Base-by-base conservation (phyloP, 2,113 vertebrate genomes). In the Sturnus vulgaris region DNA sequence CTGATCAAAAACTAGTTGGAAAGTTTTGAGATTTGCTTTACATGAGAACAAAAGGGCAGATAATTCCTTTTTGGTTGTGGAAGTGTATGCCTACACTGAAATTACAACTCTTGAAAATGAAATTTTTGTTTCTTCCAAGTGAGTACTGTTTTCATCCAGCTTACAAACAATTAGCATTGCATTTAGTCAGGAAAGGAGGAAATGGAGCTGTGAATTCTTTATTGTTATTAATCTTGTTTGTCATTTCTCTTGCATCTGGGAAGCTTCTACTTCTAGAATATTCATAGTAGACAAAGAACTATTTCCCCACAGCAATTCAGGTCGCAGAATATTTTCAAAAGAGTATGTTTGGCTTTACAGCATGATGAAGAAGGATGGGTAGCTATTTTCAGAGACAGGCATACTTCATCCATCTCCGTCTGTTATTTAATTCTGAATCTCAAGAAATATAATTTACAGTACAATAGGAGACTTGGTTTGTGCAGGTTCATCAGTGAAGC, bases 381-480 rank as follows among this genome's bases (percentile, higher is more conserved):
- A 56, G 73, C 88, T 94, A 92, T 96, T 96, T 95, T 94, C 88
- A 95, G 94, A 77, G 66, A 69, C 60, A 63, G 73, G 56, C 69
- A 39, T 63, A 21, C 39, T 96, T 94, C 82, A 95, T 90, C 59
- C 86, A 46, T 95, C 93, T 85, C 56, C 0, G 1, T 84, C 77
- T 88, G n/a, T 91, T 93, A 70, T 86, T 96, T 95, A 91, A 89
- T 91, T 83, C 53, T 88, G 61, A 50, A 60, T 79, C 87, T 94
- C 57, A 83, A 89, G 50, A 89, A 96, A 88, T 96, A 77, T 14
- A 86, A 94, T 68, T 71, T 42, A 2, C 13, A 28, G 44, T 60
- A 57, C 39, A 82, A 89, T 95, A 39, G 64, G 57, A 92, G 83
- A n/a, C 53, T 86, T 86, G 50, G 40, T 93, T 96, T 93, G 55